Base-by-base conservation (phyloP, 2,888 invertebrate genomes). In the Coelopa pilipes region DNA sequence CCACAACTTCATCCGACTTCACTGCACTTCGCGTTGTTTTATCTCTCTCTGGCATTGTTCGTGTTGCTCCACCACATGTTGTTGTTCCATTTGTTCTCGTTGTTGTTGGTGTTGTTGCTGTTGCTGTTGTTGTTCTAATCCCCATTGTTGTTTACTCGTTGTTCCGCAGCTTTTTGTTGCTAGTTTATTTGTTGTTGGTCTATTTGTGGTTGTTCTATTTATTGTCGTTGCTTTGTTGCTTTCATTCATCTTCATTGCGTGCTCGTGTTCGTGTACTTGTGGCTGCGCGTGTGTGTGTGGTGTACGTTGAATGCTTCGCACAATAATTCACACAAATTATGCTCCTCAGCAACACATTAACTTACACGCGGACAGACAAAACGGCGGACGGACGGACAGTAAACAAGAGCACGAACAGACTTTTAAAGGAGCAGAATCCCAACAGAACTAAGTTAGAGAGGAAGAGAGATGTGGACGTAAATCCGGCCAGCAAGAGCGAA, bases 321-420 rank as follows among this genome's bases (percentile, higher is more conserved):
- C n/a, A 62, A 34, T n/a, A 62, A 62, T n/a, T 34, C 62, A 62
- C 34, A 62, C 62, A 62, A 62, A 62, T 62, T 62, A 62, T 62
- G 62, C 34, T 62, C 15, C 62, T 24, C 62, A n/a, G 15, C 62
- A 13, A 62, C 62, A n/a, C 62, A n/a, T n/a, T 34, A 13, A 62
- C 62, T 19, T n/a, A 62, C 62, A 62, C 62, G 34, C 34, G n/a
- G 45, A 62, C 62, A 62, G 15, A n/a, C n/a, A 15, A 53, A 15
- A 53, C 10, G 53, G 5, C 3, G 53, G n/a, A 53, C 53, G 53
- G 13, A 53, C 53, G 10, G 53, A 15, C 53, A 53, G 34, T 34
- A 34, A 34, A 34, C 34, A 34, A 4, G 7, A 34, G 7, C 2
- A 7, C 34, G 7, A 34, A 34, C 34, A 34, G 34, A 34, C 34